Percentiles rank a stretch among this genome's conserved stretches.
Evolutionary conservation across 2,113 vertebrate species (phyloP).

Genomic region (Pseudorectes ferrugineus): DNA sequence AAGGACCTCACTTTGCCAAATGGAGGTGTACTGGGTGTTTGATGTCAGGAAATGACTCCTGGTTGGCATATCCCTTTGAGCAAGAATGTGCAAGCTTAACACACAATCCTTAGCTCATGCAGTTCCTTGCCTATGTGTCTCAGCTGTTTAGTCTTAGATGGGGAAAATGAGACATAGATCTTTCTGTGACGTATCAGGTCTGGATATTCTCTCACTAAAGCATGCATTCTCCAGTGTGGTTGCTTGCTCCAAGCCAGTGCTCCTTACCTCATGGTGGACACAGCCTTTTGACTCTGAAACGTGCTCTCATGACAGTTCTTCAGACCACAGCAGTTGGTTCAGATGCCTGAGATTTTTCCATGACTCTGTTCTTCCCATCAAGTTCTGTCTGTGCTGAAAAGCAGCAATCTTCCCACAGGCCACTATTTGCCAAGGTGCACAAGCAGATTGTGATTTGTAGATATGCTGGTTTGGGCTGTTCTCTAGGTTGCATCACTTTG

Average conservation of each 20-base stretch:
- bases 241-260: background rate
- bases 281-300: background rate
- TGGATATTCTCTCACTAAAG: background rate
- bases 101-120: background rate
- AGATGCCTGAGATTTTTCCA: background rate
- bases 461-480: background rate
- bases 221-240: background rate
- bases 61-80: background rate
- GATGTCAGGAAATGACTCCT: background rate
- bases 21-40: background rate
- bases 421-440: background rate
- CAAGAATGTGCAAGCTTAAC: background rate
- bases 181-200: background rate
- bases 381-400: background rate
- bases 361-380: background rate
- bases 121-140: background rate
- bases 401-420: background rate
- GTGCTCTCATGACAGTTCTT: background rate
- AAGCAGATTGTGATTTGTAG: background rate
- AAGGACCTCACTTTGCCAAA: background rate
- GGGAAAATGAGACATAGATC: background rate
- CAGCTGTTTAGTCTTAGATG: background rate
- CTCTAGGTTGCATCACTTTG: background rate
- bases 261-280: background rate
- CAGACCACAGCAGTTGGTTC: background rate